Evolutionary conservation across 2,113 vertebrate species (phyloP).

Genomic region (Platanista minor): DNA sequence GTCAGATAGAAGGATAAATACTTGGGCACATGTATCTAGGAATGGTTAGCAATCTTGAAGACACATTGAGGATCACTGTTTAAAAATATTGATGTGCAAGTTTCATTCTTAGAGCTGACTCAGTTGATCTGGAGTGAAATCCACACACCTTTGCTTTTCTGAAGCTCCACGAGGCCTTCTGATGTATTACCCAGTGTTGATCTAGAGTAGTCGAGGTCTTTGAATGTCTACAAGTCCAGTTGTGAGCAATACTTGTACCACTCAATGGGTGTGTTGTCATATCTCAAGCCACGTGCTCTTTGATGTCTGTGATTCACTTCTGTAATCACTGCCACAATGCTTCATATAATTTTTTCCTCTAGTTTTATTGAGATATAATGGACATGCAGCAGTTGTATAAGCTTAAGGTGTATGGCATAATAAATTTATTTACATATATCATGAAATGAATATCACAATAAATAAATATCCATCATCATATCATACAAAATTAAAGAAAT

Average conservation of each 20-base stretch:
- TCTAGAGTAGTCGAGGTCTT: not conserved
- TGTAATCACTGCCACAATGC: not conserved
- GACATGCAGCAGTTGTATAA: no score
- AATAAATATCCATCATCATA: no score
- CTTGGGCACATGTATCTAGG: not conserved
- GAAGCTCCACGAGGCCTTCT: not conserved
- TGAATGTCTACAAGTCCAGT: not conserved
- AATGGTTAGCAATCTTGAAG: not conserved
- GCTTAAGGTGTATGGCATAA: no score
- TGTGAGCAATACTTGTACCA: not conserved
- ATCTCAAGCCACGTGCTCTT: not conserved
- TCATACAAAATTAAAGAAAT: no score
- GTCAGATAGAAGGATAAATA: not conserved
- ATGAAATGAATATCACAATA: no score
- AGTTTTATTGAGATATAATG: no score
- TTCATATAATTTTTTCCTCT: not conserved
- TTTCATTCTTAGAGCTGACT: not conserved
- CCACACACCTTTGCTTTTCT: not conserved
- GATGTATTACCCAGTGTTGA: not conserved
- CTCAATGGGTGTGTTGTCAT: not conserved
- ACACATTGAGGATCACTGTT: not conserved
- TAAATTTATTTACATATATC: no score
- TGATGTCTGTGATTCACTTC: not conserved
- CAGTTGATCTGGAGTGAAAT: not conserved
- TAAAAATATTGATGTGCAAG: not conserved